Conservation (phyloP, 2,113 vertebrate species). For the Pipra filicauda region DNA sequence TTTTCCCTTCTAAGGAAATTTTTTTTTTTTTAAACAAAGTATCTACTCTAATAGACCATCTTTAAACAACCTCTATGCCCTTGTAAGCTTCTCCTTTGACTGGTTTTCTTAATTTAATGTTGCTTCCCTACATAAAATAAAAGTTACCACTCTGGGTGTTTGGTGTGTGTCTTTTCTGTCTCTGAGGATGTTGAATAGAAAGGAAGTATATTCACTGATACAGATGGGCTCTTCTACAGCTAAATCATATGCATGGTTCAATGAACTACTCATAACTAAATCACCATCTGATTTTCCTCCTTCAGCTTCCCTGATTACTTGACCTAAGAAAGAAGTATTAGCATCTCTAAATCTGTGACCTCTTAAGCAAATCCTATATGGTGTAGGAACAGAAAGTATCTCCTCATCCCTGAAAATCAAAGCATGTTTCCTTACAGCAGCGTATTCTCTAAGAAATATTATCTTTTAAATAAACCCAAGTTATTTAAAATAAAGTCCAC, state of each 20-base stretch:
- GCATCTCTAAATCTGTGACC: background rate
- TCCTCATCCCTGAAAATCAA: background rate
- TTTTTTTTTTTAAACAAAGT: background rate
- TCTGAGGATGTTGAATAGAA: background rate
- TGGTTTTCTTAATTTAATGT: background rate
- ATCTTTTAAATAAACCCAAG: background rate
- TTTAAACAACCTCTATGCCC: background rate
- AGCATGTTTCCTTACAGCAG: background rate
- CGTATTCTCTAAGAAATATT: background rate
- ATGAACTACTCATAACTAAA: background rate
- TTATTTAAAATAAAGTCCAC: background rate
- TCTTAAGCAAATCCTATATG: background rate
- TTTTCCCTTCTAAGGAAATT: background rate
- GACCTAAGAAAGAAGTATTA: background rate
- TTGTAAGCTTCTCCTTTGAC: background rate
- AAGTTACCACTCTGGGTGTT: background rate
- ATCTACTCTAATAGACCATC: background rate
- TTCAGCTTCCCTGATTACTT: background rate
- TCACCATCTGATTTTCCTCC: background rate
- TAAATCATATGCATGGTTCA: background rate
- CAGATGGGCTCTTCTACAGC: background rate
- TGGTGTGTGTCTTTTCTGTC: background rate
- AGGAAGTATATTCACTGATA: background rate
- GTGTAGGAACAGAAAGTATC: background rate
- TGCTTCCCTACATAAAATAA: background rate